Evolutionary conservation across 2,888 invertebrate species (phyloP).

Genomic region (Perithous albicinctus): DNA sequence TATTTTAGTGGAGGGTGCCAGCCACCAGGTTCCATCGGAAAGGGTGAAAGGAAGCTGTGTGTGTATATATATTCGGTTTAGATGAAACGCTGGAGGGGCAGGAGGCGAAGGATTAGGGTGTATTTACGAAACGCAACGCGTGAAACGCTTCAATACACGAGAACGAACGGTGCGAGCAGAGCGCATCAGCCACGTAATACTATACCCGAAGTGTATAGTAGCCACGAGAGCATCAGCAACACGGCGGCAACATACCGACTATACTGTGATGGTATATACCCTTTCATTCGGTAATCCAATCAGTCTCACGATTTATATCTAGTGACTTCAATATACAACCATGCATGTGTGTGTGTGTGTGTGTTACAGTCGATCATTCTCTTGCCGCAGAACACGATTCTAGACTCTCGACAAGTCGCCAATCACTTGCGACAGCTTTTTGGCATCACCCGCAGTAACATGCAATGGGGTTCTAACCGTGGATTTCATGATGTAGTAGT

Average conservation of each 20-base stretch:
- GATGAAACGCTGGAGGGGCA: slow-evolving; percentile 58
- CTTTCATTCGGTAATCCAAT: slow-evolving; percentile 80
- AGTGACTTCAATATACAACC: slow-evolving; percentile 75
- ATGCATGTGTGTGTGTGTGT: too few relatives aligned
- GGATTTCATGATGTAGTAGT: too few relatives aligned
- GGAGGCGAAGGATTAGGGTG: slow-evolving; percentile 78
- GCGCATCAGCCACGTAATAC: slow-evolving; percentile 40
- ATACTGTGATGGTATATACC: slow-evolving; percentile 65
- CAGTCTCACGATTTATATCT: slow-evolving; percentile 80
- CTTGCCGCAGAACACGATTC: slow-evolving; percentile 13
- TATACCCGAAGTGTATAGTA: slow-evolving; percentile 27
- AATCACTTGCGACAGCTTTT: slow-evolving; percentile 19
- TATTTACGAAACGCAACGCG: slow-evolving; percentile 77
- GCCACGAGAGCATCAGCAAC: background rate
- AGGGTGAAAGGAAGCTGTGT: slow-evolving; percentile 45
- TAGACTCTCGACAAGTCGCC: slow-evolving; percentile 3
- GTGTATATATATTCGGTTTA: background rate
- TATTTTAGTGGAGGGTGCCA: slow-evolving; percentile 38
- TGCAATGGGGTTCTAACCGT: too few relatives aligned
- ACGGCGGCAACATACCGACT: slow-evolving; percentile 50
- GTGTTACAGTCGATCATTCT: slow-evolving; percentile 48
- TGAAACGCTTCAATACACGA: slow-evolving; percentile 62
- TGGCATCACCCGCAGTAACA: slow-evolving; percentile 13
- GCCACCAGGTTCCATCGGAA: slow-evolving; percentile 45
- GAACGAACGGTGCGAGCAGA: slow-evolving; percentile 49